Conservation (phyloP, 1,140 invertebrate genomes). For the Listronotus oregonensis region DNA sequence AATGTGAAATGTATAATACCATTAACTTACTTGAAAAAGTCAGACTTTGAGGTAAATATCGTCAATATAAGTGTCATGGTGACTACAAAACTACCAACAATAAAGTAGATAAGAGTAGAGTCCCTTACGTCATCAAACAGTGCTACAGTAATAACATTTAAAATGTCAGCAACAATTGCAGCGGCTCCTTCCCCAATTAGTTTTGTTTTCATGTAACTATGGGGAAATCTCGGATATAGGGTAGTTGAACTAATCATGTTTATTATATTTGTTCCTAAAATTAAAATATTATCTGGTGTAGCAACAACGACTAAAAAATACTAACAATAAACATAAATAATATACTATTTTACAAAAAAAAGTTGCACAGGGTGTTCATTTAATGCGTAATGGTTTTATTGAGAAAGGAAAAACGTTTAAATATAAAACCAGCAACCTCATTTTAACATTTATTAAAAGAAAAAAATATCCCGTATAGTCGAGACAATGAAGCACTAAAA, state of each 20-base stretch:
- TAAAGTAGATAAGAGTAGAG: slow-evolving; percentile 57
- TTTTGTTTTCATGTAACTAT: background rate
- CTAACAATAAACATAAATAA: too few relatives aligned
- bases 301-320: too few relatives aligned
- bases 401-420: too few relatives aligned
- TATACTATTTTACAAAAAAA: too few relatives aligned
- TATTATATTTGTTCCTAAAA: slow-evolving; percentile 4
- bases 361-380: too few relatives aligned
- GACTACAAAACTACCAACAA: background rate
- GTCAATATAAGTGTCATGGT: slow-evolving; percentile 64
- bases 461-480: too few relatives aligned
- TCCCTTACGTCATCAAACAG: slow-evolving; percentile 63
- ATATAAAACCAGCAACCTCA: too few relatives aligned
- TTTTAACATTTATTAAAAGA: too few relatives aligned
- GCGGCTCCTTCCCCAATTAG: background rate
- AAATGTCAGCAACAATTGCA: background rate
- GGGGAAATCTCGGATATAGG: slow-evolving; percentile 6
- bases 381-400: too few relatives aligned
- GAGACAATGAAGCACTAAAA: too few relatives aligned
- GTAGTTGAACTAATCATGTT: background rate
- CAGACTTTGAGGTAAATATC: background rate
- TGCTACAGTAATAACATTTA: slow-evolving; percentile 13
- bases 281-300: too few relatives aligned
- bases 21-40: slow-evolving; percentile 6
- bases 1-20: too few relatives aligned